phyloP scores from a whole-genome alignment of 30 jellyfish, hydroid and myxozoan species.

The Rhopilema esculentum region DNA sequence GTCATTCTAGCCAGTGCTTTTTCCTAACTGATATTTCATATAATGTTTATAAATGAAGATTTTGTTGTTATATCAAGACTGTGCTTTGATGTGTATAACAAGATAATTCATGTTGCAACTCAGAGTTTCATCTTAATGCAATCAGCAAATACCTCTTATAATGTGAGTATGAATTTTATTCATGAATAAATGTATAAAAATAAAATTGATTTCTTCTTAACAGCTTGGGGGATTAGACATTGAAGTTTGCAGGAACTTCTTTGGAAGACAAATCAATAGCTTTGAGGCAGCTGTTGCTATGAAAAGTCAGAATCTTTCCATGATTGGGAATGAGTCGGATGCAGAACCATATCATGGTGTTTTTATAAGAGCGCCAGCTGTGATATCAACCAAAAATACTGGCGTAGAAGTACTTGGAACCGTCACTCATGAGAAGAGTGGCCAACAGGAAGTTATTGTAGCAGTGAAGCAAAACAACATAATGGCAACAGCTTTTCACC shows the following conservation, averaged over 20 bases:
- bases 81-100: too few relatives aligned
- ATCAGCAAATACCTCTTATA: too few relatives aligned
- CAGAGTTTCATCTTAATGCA: too few relatives aligned
- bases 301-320: conserved; percentile 7
- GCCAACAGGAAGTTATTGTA: conserved; percentile 62
- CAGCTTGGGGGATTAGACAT: conserved; percentile 98
- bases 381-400: conserved; percentile 57
- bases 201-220: background rate
- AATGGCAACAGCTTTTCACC: conserved; percentile 96
- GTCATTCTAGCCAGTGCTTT: too few relatives aligned
- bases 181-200: background rate
- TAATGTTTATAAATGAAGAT: too few relatives aligned
- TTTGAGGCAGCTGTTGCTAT: conserved; percentile 78
- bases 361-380: conserved; percentile 97
- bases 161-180: too few relatives aligned
- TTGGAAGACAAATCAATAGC: conserved; percentile 95
- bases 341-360: conserved; percentile 73
- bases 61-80: too few relatives aligned
- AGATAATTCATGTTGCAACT: too few relatives aligned
- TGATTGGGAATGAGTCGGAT: background rate
- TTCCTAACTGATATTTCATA: too few relatives aligned
- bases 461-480: conserved; percentile 94
- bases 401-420: conserved; percentile 81
- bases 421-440: conserved; percentile 13
- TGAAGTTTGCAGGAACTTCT: conserved; percentile 91